Conservation (phyloP, 1,140 invertebrate species). For the Aphis craccivora region DNA sequence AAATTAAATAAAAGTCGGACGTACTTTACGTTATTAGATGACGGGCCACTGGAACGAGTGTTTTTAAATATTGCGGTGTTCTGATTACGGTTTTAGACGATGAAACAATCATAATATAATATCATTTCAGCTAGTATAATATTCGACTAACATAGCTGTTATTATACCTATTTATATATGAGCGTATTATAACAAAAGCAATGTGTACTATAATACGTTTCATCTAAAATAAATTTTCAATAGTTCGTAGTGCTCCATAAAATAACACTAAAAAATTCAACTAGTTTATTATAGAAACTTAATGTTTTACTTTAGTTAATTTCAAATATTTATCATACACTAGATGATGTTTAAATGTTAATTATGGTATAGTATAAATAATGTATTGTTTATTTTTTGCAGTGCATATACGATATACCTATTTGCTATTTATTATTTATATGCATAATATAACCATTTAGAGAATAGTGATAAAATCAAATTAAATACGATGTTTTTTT, state of each 20-base stretch:
- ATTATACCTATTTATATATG: not conserved
- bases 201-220: not conserved
- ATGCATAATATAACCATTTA: too few relatives aligned
- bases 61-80: not conserved
- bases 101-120: not conserved
- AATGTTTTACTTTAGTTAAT: not conserved
- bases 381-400: not conserved
- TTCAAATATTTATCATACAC: not conserved
- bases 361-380: not conserved
- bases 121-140: not conserved
- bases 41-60: not conserved
- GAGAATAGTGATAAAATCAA: not conserved
- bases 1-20: slow-evolving; percentile 9
- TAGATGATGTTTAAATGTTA: not conserved
- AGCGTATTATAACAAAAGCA: not conserved
- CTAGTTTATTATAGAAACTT: too few relatives aligned
- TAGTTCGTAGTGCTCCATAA: too few relatives aligned
- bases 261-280: not conserved
- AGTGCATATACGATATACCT: not conserved
- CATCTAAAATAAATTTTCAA: too few relatives aligned
- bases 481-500: not conserved
- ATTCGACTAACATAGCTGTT: not conserved
- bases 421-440: not conserved
- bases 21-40: not conserved
- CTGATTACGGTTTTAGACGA: not conserved